Evolutionary conservation across 2,888 invertebrate species (phyloP).

Genomic region (Temnothorax unifasciatus): DNA sequence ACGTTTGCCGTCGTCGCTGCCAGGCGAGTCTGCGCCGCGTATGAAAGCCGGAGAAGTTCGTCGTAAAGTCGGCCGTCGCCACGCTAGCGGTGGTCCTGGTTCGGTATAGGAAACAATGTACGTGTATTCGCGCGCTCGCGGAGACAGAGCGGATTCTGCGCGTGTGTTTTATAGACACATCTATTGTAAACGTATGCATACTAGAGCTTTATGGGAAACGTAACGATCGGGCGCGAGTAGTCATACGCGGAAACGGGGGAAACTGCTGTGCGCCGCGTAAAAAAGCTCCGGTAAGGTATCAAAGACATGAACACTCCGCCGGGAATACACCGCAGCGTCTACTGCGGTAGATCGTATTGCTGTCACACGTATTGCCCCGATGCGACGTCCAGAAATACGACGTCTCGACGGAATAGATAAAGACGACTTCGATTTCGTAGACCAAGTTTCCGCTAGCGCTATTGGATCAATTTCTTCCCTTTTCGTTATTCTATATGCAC

Average conservation of each 20-base stretch:
- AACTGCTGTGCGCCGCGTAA: slow-evolving; percentile 11
- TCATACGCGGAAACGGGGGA: slow-evolving; percentile 49
- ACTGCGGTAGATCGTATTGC: slow-evolving; percentile 23
- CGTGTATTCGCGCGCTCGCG: slow-evolving; percentile 11
- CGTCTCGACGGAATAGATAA: slow-evolving; percentile 61
- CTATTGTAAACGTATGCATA: slow-evolving; percentile 43
- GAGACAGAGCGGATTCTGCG: slow-evolving; percentile 19
- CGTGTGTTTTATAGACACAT: slow-evolving; percentile 9
- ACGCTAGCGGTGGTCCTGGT: slow-evolving; percentile 59
- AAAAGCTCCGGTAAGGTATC: slow-evolving; percentile 22
- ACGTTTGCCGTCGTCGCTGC: slow-evolving; percentile 59
- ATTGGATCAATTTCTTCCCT: slow-evolving; percentile 6
- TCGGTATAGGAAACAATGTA: slow-evolving; percentile 46
- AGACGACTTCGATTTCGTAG: slow-evolving; percentile 42
- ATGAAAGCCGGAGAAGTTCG: slow-evolving; percentile 67
- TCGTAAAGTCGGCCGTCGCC: slow-evolving; percentile 58
- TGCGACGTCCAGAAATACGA: slow-evolving; percentile 47
- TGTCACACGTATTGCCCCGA: slow-evolving; percentile 32
- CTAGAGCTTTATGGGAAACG: slow-evolving; percentile 51
- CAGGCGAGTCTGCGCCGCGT: slow-evolving; percentile 48
- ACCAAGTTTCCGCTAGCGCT: slow-evolving; percentile 38
- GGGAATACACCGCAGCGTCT: neutral
- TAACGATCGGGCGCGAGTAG: slow-evolving; percentile 62
- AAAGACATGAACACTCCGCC: slow-evolving; percentile 15
- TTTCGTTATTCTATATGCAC: neutral